Evolutionary conservation across 1,140 invertebrate genomes (phyloP), one percentile per base, ranked within the genome.

Genomic region (Aphelinus certus): DNA sequence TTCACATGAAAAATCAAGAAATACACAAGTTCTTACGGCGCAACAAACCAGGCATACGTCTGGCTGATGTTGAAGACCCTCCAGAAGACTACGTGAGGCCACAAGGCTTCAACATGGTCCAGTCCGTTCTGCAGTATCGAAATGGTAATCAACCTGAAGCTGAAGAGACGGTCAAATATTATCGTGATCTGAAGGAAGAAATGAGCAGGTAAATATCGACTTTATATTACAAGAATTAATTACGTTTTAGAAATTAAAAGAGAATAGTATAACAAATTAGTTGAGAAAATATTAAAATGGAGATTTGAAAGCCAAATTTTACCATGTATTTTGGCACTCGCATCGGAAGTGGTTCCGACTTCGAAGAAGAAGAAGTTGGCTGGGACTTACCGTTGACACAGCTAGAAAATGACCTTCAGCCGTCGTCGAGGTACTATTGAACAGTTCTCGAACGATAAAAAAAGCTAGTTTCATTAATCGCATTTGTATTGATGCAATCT

Each of bases 1-100:
- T 93, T 46, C 92, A 93, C 76, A 89, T 91, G 84, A 89, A 89
- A 71, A 93, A 93, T 80, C 91, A 93, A 83, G 92, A 93, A 57
- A 85, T 91, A 4, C 92, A 94, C 80, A 92, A 92, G 78, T 91
- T 91, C 80, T 83, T 93, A 49, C 87, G 92, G 3, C 87, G 89
- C 4, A 93, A 93, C 76, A 93, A 92, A 79, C 86, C 89, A 2
- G 89, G 90, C 1, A 84, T 93, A 9, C 83, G 86, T 45, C 69
- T 92, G 51, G 82, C 86, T 46, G 89, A 92, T 3, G 83, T 93
- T 42, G 88, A 89, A 60, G 84, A 89, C 47, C 83, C 88, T 5
- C 90, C 91, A 0, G 82, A 85, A 1, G 88, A 91, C 77, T 93
- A 92, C 79, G 81, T 88, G 0, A 84, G 90, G 58, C 92, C 92